Evolutionary conservation across 2,797 vertebrate species (phyloP).

Genomic region (Danio aesculapii): DNA sequence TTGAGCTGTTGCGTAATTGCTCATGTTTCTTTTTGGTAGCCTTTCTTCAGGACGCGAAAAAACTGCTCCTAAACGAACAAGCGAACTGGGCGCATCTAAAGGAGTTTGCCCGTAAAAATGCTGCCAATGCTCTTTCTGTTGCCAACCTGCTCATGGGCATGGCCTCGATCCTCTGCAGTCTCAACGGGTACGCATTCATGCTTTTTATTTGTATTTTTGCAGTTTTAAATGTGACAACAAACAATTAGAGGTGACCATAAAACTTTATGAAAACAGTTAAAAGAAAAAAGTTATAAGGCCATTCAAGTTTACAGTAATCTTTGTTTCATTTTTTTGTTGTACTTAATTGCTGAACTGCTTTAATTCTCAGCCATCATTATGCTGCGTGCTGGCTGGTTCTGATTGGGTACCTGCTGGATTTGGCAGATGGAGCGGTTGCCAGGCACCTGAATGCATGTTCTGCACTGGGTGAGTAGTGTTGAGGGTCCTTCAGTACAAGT

Average conservation of each 20-base stretch:
- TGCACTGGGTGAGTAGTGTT: constrained; percentile 84
- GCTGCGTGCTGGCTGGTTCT: constrained; percentile 92
- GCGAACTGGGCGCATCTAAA: constrained; percentile 71
- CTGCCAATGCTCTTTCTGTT: constrained; percentile 87
- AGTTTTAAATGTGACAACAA: too few relatives aligned
- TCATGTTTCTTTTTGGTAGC: constrained; percentile 74
- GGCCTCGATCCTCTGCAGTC: constrained; percentile 89
- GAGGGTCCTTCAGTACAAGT: constrained; percentile 47
- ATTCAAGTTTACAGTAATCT: background rate
- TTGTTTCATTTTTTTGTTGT: background rate
- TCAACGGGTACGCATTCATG: constrained; percentile 81
- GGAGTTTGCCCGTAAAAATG: constrained; percentile 88
- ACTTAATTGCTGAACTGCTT: constrained; percentile 26
- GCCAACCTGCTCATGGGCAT: constrained; percentile 91
- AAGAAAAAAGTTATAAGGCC: too few relatives aligned
- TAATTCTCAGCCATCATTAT: constrained; percentile 80
- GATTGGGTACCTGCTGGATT: constrained; percentile 90
- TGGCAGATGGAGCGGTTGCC: constrained; percentile 89
- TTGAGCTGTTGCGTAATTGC: constrained; percentile 64
- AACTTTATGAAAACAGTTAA: too few relatives aligned
- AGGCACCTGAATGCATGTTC: constrained; percentile 87
- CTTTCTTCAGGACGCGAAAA: constrained; percentile 81
- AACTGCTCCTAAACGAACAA: constrained; percentile 78
- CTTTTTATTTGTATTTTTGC: constrained; percentile 14
- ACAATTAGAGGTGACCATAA: too few relatives aligned